phyloP scores from a whole-genome alignment of 1,140 invertebrate genomes.

The Chrysoperla carnea region DNA sequence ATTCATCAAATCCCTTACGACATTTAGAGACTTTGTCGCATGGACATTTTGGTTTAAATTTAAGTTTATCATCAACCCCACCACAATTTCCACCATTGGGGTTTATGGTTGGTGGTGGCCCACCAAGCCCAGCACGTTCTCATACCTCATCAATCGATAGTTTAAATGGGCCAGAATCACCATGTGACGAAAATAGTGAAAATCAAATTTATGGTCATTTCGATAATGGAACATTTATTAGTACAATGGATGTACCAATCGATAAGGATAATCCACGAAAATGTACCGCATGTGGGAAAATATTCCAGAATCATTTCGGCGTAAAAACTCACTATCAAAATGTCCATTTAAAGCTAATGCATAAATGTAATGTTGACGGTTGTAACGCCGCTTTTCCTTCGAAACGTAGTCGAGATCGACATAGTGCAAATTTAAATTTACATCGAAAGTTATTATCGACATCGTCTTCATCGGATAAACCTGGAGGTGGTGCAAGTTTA shows the following conservation, averaged over 20 bases:
- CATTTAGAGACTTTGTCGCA: conserved; percentile 66
- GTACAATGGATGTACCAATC: conserved; percentile 63
- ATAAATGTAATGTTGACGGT: conserved; percentile 90
- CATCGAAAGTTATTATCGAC: conserved; percentile 77
- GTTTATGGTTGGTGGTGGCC: conserved; percentile 23
- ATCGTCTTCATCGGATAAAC: conserved; percentile 28
- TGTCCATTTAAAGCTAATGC: conserved; percentile 89
- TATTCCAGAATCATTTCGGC: conserved; percentile 90
- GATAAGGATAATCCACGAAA: conserved; percentile 62
- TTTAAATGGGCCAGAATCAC: conserved; percentile 35
- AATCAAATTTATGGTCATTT: conserved; percentile 47
- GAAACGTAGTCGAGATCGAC: conserved; percentile 78
- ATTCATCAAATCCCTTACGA: conserved; percentile 52
- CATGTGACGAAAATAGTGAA: conserved; percentile 31
- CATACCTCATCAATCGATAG: conserved; percentile 31
- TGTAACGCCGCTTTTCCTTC: conserved; percentile 93
- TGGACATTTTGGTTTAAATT: conserved; percentile 37
- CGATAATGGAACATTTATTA: conserved; percentile 53
- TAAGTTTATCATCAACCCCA: conserved; percentile 14
- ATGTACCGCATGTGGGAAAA: conserved; percentile 82
- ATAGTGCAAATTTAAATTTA: conserved; percentile 81
- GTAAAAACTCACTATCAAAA: conserved; percentile 93
- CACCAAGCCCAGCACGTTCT: conserved; percentile 32
- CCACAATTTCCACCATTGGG: conserved; percentile 20
- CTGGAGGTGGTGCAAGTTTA: conserved; percentile 13